Evolutionary conservation across 1,140 invertebrate species (phyloP), one percentile per base, ranked within the genome.

Genomic region (Gryllus bimaculatus): DNA sequence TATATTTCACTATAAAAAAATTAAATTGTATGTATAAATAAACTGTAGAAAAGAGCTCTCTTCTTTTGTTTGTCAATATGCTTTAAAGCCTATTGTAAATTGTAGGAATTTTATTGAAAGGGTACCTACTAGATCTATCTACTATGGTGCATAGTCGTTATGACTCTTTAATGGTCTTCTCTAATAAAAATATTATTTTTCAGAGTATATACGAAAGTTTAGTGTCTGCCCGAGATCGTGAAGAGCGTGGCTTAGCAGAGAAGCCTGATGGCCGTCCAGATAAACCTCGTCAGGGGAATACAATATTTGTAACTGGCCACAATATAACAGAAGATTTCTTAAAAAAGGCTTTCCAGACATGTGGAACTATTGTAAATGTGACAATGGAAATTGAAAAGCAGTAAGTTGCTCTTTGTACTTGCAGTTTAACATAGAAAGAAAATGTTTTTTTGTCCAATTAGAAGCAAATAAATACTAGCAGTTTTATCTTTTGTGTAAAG

Each of bases 141-240:
- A 13, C n/a, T 3, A 2, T 3, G 66, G 6, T 73, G 6, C 1
- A 2, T 73, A n/a, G 6, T n/a, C 3, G 66, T 73, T 73, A n/a
- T 2, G 66, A 39, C 26, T 39, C 5, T 39, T 39, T 39, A 39
- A 39, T 39, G 26, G 26, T 39, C 26, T 39, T 39, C 26, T 39
- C 1, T 39, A 39, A 39, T 39, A 39, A 39, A 39, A 39, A 39
- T 39, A 39, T 39, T 39, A 39, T 74, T 82, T 39, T 85, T 21
- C 83, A 96, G 87, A 93, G 94, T 84, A 85, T 97, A 5, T 97
- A 96, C 87, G 95, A 97, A 81, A 95, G 92, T 84, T 96, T 97
- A 90, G 93, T 96, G 4, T 92, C 91, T 78, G 92, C 93, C n/a
- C 86, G 91, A 81, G 92, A 93, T 81, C 86, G 87, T 80, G 92